These are phyloP conservation scores for Diachrysia chrysitis DNA, from an alignment of 2,888 invertebrate species.

Conservation along the genomic window DNA sequence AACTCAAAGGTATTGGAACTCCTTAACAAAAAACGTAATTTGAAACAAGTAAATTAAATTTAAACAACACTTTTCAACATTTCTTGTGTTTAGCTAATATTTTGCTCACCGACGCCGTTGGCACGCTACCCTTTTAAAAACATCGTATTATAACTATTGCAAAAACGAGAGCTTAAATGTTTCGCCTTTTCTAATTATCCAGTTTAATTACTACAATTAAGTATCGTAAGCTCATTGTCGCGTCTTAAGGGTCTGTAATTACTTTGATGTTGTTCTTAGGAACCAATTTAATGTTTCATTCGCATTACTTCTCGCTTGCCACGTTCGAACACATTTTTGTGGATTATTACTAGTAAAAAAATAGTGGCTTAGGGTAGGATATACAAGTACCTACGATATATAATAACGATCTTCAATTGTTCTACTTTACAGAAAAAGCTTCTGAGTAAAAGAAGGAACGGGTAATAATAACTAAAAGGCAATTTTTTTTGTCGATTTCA, in stretches of 20 bases:
- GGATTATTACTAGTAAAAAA: slow-evolving; percentile 17
- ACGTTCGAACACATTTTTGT: slow-evolving; percentile 45
- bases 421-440: no score
- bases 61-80: slow-evolving; percentile 9
- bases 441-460: no score
- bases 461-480: no score
- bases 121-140: slow-evolving; percentile 32
- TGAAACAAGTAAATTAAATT: neutral
- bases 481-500: no score
- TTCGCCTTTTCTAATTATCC: slow-evolving; percentile 54
- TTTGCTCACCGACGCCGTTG: slow-evolving; percentile 7
- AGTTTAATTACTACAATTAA: slow-evolving; percentile 72
- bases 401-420: neutral
- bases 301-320: slow-evolving; percentile 29
- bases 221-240: slow-evolving; percentile 64
- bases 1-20: neutral
- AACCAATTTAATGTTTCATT: slow-evolving; percentile 64
- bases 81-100: slow-evolving; percentile 18
- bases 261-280: slow-evolving; percentile 59
- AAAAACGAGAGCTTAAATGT: slow-evolving; percentile 43
- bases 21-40: neutral
- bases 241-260: slow-evolving; percentile 55
- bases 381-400: neutral
- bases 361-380: neutral
- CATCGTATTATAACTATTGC: slow-evolving; percentile 41